Evolutionary conservation across 2,888 invertebrate species (phyloP).

Genomic region (Gerris lacustris): DNA sequence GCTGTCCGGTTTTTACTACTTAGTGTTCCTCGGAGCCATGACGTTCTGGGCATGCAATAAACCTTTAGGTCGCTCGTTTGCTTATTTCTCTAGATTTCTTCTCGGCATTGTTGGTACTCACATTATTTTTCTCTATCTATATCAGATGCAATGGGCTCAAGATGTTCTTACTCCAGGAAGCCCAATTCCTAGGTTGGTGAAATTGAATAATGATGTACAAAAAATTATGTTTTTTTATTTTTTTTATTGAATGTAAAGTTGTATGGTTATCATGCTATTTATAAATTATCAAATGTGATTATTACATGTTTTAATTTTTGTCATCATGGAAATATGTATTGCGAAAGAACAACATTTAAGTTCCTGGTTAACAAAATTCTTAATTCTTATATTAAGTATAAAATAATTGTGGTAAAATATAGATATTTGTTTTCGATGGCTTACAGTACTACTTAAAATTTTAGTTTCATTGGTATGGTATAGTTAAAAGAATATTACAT

Average conservation of each 20-base stretch:
- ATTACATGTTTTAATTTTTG: no score
- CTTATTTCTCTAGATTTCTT: slow-evolving; percentile 54
- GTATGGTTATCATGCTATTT: neutral
- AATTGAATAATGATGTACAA: slow-evolving; percentile 17
- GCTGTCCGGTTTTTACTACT: slow-evolving; percentile 71
- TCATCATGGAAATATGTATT: no score
- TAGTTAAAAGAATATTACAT: no score
- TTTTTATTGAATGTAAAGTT: neutral
- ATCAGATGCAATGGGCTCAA: slow-evolving; percentile 75
- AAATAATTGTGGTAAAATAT: no score
- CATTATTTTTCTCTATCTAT: slow-evolving; percentile 57
- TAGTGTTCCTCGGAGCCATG: slow-evolving; percentile 68
- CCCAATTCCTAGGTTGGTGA: slow-evolving; percentile 58
- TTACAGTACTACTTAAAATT: no score
- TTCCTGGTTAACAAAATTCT: no score
- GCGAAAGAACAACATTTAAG: no score
- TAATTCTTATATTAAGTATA: no score
- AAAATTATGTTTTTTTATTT: neutral
- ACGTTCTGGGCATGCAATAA: slow-evolving; percentile 79
- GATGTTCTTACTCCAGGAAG: slow-evolving; percentile 53
- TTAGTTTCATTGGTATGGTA: no score
- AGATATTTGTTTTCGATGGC: no score
- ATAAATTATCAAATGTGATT: no score
- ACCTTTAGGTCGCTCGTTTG: slow-evolving; percentile 64
- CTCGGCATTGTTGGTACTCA: slow-evolving; percentile 67